Conservation (phyloP, 2,797 vertebrate species). For the Acrocephalus scirpaceus region DNA sequence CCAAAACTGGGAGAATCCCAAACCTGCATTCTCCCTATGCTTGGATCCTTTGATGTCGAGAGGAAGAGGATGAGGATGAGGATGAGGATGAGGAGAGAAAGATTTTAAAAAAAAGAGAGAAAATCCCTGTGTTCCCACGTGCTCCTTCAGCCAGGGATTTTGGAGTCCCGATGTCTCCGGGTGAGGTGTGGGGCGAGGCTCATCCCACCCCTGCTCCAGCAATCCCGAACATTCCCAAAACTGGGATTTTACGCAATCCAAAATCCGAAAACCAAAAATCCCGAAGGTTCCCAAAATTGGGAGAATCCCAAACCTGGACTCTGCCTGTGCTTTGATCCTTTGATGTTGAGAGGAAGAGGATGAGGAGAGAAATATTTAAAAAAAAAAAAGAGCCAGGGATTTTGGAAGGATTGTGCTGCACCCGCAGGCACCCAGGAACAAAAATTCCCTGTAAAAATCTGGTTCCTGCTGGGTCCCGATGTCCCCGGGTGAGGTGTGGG, state of each 20-base stretch:
- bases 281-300: no score
- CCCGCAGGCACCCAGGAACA: not conserved
- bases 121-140: no score
- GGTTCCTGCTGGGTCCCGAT: accelerated
- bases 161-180: accelerated
- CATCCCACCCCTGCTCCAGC: not conserved
- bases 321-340: not conserved
- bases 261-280: no score
- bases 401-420: not conserved
- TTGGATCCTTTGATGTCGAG: no score
- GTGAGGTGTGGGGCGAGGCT: accelerated
- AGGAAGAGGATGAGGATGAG: no score
- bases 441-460: not conserved
- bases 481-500: accelerated
- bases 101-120: no score
- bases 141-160: not conserved
- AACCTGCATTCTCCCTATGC: no score
- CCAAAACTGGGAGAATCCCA: no score
- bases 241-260: accelerated
- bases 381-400: no score
- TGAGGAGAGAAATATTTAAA: no score
- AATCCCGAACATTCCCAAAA: not conserved
- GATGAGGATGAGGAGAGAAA: no score
- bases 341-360: not conserved
- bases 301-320: no score